Evolutionary conservation across 2,888 invertebrate genomes (phyloP), one percentile per base, ranked within the genome.

Genomic region (Pycnomerus fuliginosus): DNA sequence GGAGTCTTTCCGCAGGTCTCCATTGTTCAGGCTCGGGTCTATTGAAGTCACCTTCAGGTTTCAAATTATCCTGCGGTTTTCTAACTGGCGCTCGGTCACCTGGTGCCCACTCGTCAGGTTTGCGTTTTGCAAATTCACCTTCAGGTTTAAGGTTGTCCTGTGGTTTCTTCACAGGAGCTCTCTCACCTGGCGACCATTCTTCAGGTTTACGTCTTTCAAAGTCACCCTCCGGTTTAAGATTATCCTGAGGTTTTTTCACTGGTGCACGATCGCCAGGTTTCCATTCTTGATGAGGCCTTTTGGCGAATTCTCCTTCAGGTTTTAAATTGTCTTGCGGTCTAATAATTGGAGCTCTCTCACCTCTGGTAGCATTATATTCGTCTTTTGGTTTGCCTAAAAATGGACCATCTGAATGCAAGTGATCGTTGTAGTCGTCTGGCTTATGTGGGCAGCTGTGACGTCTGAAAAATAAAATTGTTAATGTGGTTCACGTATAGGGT

Each of bases 371-470:
- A 30, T 69, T 69, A 48, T 74, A 75, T 52, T 79, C 78, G 37
- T 73, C 72, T 34, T 71, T 74, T 50, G 76, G 72, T 55, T 74
- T 68, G 1, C 75, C 77, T 32, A 72, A 65, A 54, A 80, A 80
- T 2, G 78, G 83, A 8, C 87, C 87, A 64, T 87, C 87, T 56
- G 82, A 76, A 38, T 80, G 82, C 31, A 88, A 75, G 63, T 87
- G 83, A 66, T 87, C 87, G 65, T 83, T 82, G 67, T 84, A 73
- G 20, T 77, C 75, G 70, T 80, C 80, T 65, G 69, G 68, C 24
- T 71, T 64, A 74, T 89, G 90, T 56, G 87, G 82, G 73, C 91
- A 91, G 64, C 86, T 83, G 74, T 91, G 91, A 58, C 87, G 87
- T 69, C 91, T 91, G 72, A 1, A 77, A 78, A 47, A 11, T 33